phyloP scores from a whole-genome alignment of 2,888 invertebrate genomes.

The Drosophila buzzatii region DNA sequence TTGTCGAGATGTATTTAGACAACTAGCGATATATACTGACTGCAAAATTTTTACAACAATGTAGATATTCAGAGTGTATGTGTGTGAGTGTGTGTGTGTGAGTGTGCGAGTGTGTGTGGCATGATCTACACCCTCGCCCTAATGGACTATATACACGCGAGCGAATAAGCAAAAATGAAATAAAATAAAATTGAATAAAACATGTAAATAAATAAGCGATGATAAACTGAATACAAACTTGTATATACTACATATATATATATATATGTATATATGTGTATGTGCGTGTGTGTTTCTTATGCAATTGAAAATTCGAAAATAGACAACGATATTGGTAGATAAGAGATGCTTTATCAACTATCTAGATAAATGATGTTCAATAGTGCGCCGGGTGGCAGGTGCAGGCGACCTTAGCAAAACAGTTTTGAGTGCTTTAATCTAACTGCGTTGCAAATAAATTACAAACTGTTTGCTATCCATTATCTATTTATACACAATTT shows the following conservation, averaged over 20 bases:
- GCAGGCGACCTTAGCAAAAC: background rate
- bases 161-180: background rate
- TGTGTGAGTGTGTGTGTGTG: background rate
- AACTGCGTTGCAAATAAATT: background rate
- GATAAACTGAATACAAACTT: slow-evolving; percentile 14
- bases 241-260: background rate
- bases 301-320: slow-evolving; percentile 25
- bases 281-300: slow-evolving; percentile 18
- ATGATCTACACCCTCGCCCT: slow-evolving; percentile 27
- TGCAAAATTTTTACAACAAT: too few species aligned
- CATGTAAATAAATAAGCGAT: slow-evolving; percentile 31
- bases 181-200: background rate
- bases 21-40: slow-evolving; percentile 30
- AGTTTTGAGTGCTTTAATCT: background rate
- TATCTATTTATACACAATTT: background rate
- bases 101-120: background rate
- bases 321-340: slow-evolving; percentile 3
- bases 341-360: slow-evolving; percentile 4
- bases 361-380: slow-evolving; percentile 8
- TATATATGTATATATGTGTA: background rate
- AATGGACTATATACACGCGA: slow-evolving; percentile 15
- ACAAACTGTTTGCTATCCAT: background rate
- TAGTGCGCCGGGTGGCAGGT: background rate
- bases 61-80: background rate
- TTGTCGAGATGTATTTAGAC: slow-evolving; percentile 51